Percentiles rank a stretch among this genome's conserved stretches.
These are phyloP conservation scores for Nemotelus nigrinus DNA, from an alignment of 2,888 invertebrate genomes.

Conservation along the genomic window DNA sequence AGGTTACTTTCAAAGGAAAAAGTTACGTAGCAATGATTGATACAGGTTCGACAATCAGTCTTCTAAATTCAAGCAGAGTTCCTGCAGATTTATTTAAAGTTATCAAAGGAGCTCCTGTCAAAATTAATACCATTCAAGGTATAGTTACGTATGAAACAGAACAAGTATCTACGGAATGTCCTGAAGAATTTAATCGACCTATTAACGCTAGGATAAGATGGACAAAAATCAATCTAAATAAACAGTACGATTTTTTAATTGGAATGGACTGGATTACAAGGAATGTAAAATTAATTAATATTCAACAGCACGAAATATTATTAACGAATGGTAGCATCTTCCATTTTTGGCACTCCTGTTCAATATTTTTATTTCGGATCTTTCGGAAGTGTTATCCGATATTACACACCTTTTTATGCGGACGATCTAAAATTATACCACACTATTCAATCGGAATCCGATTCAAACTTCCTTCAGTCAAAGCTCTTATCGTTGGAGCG, in stretches of 20 bases:
- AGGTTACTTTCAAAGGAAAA: not conserved
- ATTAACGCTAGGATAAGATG: not conserved
- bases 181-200: not conserved
- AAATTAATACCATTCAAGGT: constrained; percentile 9
- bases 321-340: too few species aligned
- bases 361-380: too few species aligned
- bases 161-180: constrained; percentile 2
- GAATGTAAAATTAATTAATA: not conserved
- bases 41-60: constrained; percentile 3
- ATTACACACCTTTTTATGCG: too few species aligned
- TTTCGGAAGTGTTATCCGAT: too few species aligned
- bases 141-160: not conserved
- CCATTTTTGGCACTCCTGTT: too few species aligned
- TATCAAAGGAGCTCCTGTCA: not conserved
- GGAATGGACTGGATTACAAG: not conserved
- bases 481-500: too few species aligned
- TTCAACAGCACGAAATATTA: too few species aligned
- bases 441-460: too few species aligned
- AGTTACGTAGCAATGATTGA: not conserved
- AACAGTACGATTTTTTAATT: constrained; percentile 18
- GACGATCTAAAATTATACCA: too few species aligned
- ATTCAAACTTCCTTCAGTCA: too few species aligned
- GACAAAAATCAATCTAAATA: not conserved
- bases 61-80: not conserved
- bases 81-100: constrained; percentile 1